Evolutionary conservation across 2,888 invertebrate species (phyloP), one percentile per base, ranked within the genome.

Genomic region (Drosophila testacea): DNA sequence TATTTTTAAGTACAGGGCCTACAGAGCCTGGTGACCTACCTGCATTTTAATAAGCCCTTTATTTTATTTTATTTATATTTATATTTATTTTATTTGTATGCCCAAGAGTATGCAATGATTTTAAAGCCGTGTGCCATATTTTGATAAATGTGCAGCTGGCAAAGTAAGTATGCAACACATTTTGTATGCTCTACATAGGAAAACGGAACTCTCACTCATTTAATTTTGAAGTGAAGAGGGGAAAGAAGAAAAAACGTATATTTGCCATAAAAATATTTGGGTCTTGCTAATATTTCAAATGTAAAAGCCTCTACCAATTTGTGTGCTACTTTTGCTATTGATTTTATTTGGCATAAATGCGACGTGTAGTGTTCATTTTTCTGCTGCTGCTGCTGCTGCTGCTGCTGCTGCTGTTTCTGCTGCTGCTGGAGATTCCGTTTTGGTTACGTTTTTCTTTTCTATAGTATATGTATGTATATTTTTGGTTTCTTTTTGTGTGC

Each of bases 341-440:
- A 84, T 84, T 84, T 88, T 85, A 76, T 85, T 75, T 83, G 86
- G 80, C 83, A 83, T 75, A 88, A 83, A 83, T 88, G 85, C 69
- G 83, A 79, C 63, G 78, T 75, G 84, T 71, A 71, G 62, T 59
- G 72, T 68, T 77, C 87, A 69, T 62, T 79, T 79, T 69, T 64
- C 46, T 47, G 42, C 32, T 32, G 32, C 32, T 32, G 32, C 32
- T 16, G 0, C 16, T 16, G 16, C 16, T 16, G 16, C 46, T 59
- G 51, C 46, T 60, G 51, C 64, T 52, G 64, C 39, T 59, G 47
- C 56, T 52, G 60, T 28, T 32, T 2, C 32, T 32, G 32, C 7
- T 61, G 50, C 56, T 52, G 60, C 30, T 44, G 42, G 27, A 75
- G 66, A 71, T 63, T 69, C 41, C 51, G 47, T 47, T 64, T 66